Conservation (phyloP, 1,140 invertebrate genomes). For the Aphelinus atriplicis region DNA sequence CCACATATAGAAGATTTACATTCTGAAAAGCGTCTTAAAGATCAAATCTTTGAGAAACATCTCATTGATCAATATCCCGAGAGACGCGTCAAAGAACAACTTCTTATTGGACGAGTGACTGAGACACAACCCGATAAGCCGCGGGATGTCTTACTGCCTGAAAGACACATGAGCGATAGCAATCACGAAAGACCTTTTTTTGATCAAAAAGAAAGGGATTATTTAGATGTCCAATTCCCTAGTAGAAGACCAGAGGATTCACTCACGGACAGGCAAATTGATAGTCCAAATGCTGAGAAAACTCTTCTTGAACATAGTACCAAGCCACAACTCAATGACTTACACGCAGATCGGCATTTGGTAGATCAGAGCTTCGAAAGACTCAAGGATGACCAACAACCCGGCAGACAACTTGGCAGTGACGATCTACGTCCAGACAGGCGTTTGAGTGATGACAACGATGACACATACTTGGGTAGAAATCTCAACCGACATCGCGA, state of each 20-base stretch:
- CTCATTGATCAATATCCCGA: not conserved
- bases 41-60: slow-evolving; percentile 3
- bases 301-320: not conserved
- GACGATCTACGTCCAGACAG: not conserved
- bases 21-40: not conserved
- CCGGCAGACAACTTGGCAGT: not conserved
- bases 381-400: not conserved
- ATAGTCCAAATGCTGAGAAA: not conserved
- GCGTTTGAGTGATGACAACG: slow-evolving; percentile 4
- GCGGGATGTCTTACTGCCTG: too few species aligned
- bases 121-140: too few species aligned
- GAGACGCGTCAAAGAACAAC: too few species aligned
- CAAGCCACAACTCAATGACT: not conserved
- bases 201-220: too few species aligned
- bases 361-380: slow-evolving; percentile 4
- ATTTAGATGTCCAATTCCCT: too few species aligned
- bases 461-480: too few species aligned
- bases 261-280: not conserved
- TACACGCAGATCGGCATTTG: not conserved
- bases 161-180: too few species aligned
- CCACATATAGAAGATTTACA: not conserved
- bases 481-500: too few species aligned
- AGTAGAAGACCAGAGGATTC: too few species aligned
- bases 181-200: too few species aligned
- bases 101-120: too few species aligned